phyloP scores from a whole-genome alignment of 2,113 vertebrate species.

The Danio rerio region DNA sequence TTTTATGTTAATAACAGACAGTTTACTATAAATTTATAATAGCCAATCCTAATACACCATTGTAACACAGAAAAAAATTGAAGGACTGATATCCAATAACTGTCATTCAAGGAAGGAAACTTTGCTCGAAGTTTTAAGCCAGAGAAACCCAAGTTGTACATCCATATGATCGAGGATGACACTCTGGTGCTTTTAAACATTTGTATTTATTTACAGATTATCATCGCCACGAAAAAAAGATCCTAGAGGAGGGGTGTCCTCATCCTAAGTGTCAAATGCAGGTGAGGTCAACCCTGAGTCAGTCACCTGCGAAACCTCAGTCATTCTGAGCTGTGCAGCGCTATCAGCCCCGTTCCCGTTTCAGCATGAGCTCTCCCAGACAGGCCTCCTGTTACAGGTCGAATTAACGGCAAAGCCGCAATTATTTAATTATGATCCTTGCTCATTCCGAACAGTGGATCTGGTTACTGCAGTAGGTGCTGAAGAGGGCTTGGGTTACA shows the following conservation, averaged over 20 bases:
- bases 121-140: background rate
- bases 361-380: slow-evolving; percentile 63
- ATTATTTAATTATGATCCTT: slow-evolving; percentile 93
- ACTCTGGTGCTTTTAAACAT: slow-evolving; percentile 33
- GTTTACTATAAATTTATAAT: too few relatives aligned
- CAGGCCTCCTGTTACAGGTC: slow-evolving; percentile 79
- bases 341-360: slow-evolving; percentile 47
- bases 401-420: slow-evolving; percentile 76
- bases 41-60: too few relatives aligned
- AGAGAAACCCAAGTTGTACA: slow-evolving; percentile 11
- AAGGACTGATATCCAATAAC: background rate
- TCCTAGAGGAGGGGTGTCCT: slow-evolving; percentile 24
- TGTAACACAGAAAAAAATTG: background rate
- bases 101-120: background rate
- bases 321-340: slow-evolving; percentile 30
- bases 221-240: slow-evolving; percentile 19
- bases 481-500: slow-evolving; percentile 82
- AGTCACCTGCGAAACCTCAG: slow-evolving; percentile 44
- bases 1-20: too few relatives aligned
- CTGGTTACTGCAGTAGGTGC: slow-evolving; percentile 81
- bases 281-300: slow-evolving; percentile 31
- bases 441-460: slow-evolving; percentile 77
- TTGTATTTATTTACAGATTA: slow-evolving; percentile 41
- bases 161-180: background rate
- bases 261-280: slow-evolving; percentile 33